Evolutionary conservation across 2,797 vertebrate species (phyloP), one percentile per base, ranked within the genome.

Genomic region (Tapirus indicus): DNA sequence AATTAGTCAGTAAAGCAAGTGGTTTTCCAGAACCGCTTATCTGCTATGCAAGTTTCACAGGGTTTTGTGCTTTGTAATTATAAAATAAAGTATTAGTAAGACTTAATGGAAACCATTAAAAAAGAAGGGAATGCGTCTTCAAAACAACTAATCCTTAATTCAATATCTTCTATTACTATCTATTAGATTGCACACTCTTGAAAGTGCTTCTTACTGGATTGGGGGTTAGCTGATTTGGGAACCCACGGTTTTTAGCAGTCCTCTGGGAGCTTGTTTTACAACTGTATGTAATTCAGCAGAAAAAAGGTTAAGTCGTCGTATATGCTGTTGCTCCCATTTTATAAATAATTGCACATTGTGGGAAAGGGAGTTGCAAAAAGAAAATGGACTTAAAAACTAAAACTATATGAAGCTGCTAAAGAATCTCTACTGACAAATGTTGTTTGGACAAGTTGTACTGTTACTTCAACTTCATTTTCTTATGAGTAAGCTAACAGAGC

Each of bases 121-220:
- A 98, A 96, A 12, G 91, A 69, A 96, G 74, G 32, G 77, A 94
- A 13, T 96, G 92, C 47, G 64, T 96, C 54, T 84, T 88, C 80
- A 96, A 86, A 97, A 98, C 96, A 86, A n/a, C 49, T 94, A 83
- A 96, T 96, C 47, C 91, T 97, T 96, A 98, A 96, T 98, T 98
- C 97, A 77, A n/a, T 79, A 25, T 29, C 90, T 77, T 49, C 96
- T 96, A 52, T 93, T 62, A 80, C 44, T 77, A 60, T 95, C 97
- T 77, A 92, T 97, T 98, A 96, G 25, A 54, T 96, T 92, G 47
- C 47, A 87, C 47, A 78, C 56, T 87, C 94, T 95, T 78, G 87
- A 52, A 95, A 96, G 94, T 54, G 62, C 68, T 2, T 96, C 94
- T 91, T 93, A 79, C 95, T 96, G 72, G 60, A 75, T 32, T 97